These are phyloP conservation scores for Camponotus fellah DNA, from an alignment of 2,888 invertebrate species.

Conservation along the genomic window DNA sequence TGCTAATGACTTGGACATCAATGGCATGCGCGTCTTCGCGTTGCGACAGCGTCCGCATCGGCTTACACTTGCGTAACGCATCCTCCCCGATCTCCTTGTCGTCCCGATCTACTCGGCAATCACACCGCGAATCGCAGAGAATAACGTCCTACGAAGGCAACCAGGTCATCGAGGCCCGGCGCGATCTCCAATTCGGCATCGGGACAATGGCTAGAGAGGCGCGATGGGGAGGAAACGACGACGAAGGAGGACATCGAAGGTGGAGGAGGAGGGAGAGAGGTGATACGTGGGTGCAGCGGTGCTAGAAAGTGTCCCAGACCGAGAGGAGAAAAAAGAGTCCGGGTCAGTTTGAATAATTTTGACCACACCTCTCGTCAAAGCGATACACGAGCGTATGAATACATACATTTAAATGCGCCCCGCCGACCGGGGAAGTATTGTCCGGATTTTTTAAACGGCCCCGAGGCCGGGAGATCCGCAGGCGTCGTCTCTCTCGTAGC, in stretches of 20 bases:
- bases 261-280: constrained; percentile 42
- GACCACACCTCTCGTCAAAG: constrained; percentile 86
- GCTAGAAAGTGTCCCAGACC: constrained; percentile 84
- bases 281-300: constrained; percentile 82
- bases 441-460: constrained; percentile 81
- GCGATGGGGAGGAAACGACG: constrained; percentile 32
- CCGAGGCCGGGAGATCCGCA: constrained; percentile 37
- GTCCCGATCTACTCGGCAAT: constrained; percentile 27
- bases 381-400: constrained; percentile 84
- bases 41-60: neutral
- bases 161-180: constrained; percentile 67
- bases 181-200: constrained; percentile 74
- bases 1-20: neutral
- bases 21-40: neutral
- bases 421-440: constrained; percentile 82
- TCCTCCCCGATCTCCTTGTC: constrained; percentile 8
- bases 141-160: constrained; percentile 43
- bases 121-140: constrained; percentile 32
- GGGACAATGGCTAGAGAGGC: constrained; percentile 72
- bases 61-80: neutral
- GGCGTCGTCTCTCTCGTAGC: constrained; percentile 22
- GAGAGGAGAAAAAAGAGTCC: constrained; percentile 82
- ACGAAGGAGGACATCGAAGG: constrained; percentile 35
- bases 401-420: constrained; percentile 86
- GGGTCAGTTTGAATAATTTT: constrained; percentile 86